phyloP scores from a whole-genome alignment of 2,113 vertebrate genomes.

The Serinus canaria region DNA sequence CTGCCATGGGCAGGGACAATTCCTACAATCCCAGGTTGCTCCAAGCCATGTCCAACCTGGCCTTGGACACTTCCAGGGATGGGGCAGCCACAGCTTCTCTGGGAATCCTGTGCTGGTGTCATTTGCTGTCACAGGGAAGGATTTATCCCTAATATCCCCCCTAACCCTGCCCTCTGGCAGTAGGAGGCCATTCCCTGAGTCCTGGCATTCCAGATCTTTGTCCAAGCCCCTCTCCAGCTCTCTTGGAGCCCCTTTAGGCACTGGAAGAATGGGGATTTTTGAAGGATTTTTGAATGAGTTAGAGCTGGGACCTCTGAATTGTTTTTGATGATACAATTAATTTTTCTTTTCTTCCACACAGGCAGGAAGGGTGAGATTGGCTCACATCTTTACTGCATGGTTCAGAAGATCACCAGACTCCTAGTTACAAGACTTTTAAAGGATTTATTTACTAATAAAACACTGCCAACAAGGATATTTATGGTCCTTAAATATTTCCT shows the following conservation, averaged over 20 bases:
- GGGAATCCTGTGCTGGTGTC: not conserved
- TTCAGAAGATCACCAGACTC: not conserved
- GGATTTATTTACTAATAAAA: not conserved
- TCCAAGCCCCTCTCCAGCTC: not conserved
- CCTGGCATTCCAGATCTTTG: not conserved
- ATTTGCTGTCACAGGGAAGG: not conserved
- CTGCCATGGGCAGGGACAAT: not conserved
- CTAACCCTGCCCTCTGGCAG: not conserved
- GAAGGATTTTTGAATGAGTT: not conserved
- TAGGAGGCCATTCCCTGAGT: not conserved
- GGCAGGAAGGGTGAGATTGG: not conserved
- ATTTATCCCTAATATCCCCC: not conserved
- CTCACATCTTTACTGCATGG: not conserved
- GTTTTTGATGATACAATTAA: not conserved
- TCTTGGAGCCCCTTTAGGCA: not conserved
- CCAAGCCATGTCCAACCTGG: rapidly evolving
- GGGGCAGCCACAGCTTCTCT: not conserved
- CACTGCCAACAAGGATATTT: not conserved
- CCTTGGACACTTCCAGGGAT: not conserved
- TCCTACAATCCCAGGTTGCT: not conserved
- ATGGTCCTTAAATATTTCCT: not conserved
- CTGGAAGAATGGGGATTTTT: not conserved
- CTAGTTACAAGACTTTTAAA: not conserved
- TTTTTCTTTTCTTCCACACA: not conserved
- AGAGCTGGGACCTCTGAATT: not conserved